phyloP scores from a whole-genome alignment of 2,888 invertebrate species.

The Habroteleia sp. region DNA sequence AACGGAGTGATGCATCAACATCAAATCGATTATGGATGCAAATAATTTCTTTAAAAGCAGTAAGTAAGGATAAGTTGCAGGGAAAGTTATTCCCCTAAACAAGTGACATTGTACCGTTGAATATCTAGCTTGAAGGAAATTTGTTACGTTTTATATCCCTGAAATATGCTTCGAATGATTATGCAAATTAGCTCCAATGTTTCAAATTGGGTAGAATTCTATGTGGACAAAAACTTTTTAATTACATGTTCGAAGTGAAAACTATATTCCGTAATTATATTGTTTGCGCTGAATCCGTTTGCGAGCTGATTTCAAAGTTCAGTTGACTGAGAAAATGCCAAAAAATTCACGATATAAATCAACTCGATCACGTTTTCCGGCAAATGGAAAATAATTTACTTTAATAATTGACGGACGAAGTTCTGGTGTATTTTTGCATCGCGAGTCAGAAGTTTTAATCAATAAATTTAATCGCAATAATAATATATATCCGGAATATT shows the following conservation, averaged over 20 bases:
- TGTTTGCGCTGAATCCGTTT: conserved; percentile 19
- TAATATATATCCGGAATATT: conserved; percentile 48
- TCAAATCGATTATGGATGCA: too few relatives aligned
- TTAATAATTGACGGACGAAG: background rate
- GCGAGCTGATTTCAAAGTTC: conserved; percentile 17
- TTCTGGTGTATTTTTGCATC: conserved; percentile 23
- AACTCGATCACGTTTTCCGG: conserved; percentile 8
- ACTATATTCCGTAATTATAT: conserved; percentile 8
- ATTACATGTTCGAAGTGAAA: conserved; percentile 19
- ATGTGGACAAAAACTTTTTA: conserved; percentile 21
- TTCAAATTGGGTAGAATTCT: conserved; percentile 14
- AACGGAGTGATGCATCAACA: too few relatives aligned
- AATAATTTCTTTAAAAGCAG: too few relatives aligned
- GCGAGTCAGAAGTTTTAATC: conserved; percentile 34
- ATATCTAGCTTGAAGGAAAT: too few relatives aligned
- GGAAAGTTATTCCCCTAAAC: too few relatives aligned
- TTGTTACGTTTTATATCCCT: too few relatives aligned
- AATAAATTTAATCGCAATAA: conserved; percentile 57
- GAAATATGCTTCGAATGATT: too few relatives aligned
- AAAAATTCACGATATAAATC: conserved; percentile 8
- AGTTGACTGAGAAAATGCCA: background rate
- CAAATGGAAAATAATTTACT: background rate
- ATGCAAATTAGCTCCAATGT: too few relatives aligned
- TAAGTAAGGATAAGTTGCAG: too few relatives aligned
- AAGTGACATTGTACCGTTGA: too few relatives aligned